These are phyloP conservation scores for Lagodon rhomboides DNA, from an alignment of 2,797 vertebrate species.

Conservation along the genomic window DNA sequence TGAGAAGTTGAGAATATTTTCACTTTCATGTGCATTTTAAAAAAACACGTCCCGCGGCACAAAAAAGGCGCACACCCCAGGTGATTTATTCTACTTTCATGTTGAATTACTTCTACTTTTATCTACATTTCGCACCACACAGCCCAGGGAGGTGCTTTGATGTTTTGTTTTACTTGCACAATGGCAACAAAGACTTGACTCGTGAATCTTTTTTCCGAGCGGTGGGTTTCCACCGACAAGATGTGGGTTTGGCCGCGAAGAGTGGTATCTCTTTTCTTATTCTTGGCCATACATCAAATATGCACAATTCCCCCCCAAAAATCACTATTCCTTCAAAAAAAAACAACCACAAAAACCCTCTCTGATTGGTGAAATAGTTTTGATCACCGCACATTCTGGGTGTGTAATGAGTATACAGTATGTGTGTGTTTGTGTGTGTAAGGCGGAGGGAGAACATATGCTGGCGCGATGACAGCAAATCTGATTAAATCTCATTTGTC, in stretches of 20 bases:
- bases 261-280: neutral
- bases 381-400: neutral
- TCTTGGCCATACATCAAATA: neutral
- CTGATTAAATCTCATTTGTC: conserved; percentile 70
- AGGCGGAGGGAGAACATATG: conserved; percentile 27
- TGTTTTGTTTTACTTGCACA: no score
- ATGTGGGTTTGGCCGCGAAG: neutral
- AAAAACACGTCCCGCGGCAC: no score
- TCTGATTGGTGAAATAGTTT: neutral
- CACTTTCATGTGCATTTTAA: no score
- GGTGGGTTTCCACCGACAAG: no score
- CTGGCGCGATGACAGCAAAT: conserved; percentile 53
- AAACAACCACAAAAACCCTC: accelerated
- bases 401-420: neutral
- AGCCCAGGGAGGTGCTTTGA: no score
- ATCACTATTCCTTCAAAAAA: neutral
- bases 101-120: no score
- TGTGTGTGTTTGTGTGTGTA: conserved; percentile 18
- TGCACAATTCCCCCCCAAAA: neutral
- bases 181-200: no score
- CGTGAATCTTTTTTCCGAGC: no score
- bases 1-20: no score
- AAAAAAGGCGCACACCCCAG: no score
- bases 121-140: no score
- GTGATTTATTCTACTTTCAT: no score